Evolutionary conservation across 2,888 invertebrate genomes (phyloP), one percentile per base, ranked within the genome.

Genomic region (Drosophila nr. fundita): DNA sequence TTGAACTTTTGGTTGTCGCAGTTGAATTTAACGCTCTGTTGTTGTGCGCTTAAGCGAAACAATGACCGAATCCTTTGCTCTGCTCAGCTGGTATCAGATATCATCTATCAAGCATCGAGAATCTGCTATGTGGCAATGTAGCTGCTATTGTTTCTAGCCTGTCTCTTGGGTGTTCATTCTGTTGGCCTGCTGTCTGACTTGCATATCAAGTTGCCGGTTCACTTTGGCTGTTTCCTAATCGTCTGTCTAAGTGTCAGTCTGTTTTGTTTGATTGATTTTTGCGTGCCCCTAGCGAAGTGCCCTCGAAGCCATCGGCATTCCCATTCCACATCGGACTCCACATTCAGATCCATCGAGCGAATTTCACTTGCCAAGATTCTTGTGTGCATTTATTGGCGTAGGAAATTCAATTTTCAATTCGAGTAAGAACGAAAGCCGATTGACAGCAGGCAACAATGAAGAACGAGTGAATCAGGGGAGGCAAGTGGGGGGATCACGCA

Each of bases 161-260:
- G 74, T 73, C 73, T 54, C 63, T 45, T 40, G 70, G 54, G 60
- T 54, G 53, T 54, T 61, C 70, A 42, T 53, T 38, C 36, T 57
- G 60, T 42, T 85, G 74, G 63, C 45, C 69, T 81, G 59, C 55
- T 75, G 67, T 65, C 83, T 80, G 80, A 76, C 82, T 80, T 80
- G 75, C 80, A 80, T 80, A 82, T 80, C 83, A 82, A 82, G 79
- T 79, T 80, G 68, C 82, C 70, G 67, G 58, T 77, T 72, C 54
- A 69, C 75, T 73, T 63, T 73, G 24, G 66, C 76, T 63, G 64
- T 64, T 82, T 76, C 76, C 72, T 83, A 83, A 88, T 83, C 89
- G 83, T 88, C 86, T 88, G 88, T 88, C 87, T 83, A 88, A 83
- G 83, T 83, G 83, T 85, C 83, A 87, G 88, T 88, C 72, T 83